phyloP scores from a whole-genome alignment of 2,888 invertebrate genomes.

The Tachystola acroxantha region DNA sequence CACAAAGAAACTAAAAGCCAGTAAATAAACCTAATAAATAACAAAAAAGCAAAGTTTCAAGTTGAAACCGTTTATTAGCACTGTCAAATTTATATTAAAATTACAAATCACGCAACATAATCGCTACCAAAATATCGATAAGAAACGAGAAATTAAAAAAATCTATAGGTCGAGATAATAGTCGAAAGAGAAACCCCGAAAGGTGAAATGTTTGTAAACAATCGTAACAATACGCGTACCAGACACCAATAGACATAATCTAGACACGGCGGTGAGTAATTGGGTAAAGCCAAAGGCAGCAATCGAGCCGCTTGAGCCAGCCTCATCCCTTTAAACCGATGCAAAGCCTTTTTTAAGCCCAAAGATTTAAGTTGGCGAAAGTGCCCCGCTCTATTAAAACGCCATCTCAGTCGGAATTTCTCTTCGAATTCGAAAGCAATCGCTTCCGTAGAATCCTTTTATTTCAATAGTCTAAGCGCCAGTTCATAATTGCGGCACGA shows the following conservation, averaged over 20 bases:
- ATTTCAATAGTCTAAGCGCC: conserved; percentile 22
- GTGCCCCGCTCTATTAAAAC: conserved; percentile 73
- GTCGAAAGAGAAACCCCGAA: too few relatives aligned
- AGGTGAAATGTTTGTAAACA: conserved; percentile 18
- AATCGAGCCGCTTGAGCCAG: conserved; percentile 65
- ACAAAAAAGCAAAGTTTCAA: too few relatives aligned
- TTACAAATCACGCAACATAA: too few relatives aligned
- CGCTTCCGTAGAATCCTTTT: conserved; percentile 15
- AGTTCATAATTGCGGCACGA: too few relatives aligned
- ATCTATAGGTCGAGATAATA: too few relatives aligned
- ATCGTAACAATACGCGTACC: conserved; percentile 29
- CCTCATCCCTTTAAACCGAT: conserved; percentile 74
- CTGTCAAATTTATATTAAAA: too few relatives aligned
- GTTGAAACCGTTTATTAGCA: too few relatives aligned
- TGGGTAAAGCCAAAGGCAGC: conserved; percentile 66
- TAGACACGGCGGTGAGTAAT: conserved; percentile 65
- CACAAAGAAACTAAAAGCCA: too few relatives aligned
- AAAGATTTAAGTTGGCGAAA: conserved; percentile 76
- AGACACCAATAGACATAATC: conserved; percentile 37
- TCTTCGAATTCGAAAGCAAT: conserved; percentile 18
- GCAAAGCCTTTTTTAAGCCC: conserved; percentile 76
- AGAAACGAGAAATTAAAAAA: too few relatives aligned
- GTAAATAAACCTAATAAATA: too few relatives aligned
- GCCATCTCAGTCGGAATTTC: conserved; percentile 55
- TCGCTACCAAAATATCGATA: too few relatives aligned